Evolutionary conservation across 2,888 invertebrate genomes (phyloP).

Genomic region (Ernsta delagoae): DNA sequence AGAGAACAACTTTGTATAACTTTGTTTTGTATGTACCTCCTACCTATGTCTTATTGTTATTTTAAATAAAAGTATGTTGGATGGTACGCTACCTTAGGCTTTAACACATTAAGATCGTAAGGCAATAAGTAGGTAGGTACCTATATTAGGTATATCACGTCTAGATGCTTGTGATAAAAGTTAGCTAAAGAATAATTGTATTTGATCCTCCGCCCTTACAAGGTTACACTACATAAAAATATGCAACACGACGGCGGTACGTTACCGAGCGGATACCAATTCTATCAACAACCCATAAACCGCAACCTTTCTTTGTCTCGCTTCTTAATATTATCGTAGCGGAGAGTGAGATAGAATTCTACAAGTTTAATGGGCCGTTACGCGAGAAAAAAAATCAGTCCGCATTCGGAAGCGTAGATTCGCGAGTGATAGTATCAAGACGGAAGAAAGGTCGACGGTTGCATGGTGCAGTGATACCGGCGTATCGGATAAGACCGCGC

Average conservation of each 20-base stretch:
- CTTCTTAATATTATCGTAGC: constrained; percentile 70
- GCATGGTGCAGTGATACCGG: constrained; percentile 62
- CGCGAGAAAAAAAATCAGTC: constrained; percentile 85
- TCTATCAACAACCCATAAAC: constrained; percentile 86
- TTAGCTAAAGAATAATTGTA: not conserved
- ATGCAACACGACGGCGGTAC: constrained; percentile 82
- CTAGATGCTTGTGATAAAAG: no score
- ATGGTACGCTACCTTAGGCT: no score
- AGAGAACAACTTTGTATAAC: no score
- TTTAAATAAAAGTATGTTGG: no score
- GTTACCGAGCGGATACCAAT: constrained; percentile 83
- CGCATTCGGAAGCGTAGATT: constrained; percentile 84
- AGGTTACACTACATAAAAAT: constrained; percentile 74
- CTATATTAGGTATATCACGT: no score
- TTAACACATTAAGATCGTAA: no score
- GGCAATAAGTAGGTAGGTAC: no score
- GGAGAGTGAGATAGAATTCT: constrained; percentile 82
- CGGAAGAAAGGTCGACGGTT: constrained; percentile 67
- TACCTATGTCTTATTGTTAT: no score
- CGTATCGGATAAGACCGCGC: constrained; percentile 33
- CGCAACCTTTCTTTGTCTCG: constrained; percentile 85
- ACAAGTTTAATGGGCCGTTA: constrained; percentile 85
- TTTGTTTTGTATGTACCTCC: no score
- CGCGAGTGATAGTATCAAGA: constrained; percentile 81
- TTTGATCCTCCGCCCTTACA: constrained; percentile 54